Percentiles rank a stretch among this genome's conserved stretches.
Conservation (phyloP, 30 jellyfish, hydroid and myxozoan genomes). For the Mastigias papua region DNA sequence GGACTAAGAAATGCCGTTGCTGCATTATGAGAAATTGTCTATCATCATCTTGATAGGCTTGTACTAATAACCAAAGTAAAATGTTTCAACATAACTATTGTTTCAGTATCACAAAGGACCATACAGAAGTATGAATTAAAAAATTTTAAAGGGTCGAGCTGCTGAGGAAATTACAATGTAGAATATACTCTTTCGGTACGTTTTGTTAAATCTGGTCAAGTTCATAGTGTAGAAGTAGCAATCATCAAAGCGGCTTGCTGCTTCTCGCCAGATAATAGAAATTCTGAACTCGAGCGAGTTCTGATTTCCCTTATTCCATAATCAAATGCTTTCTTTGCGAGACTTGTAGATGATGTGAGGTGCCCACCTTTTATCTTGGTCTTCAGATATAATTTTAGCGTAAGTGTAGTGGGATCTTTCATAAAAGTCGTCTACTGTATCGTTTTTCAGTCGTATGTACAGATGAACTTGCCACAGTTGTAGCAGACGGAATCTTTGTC, state of each 20-base stretch:
- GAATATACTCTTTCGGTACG: constrained; percentile 17
- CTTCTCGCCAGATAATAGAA: constrained; percentile 36
- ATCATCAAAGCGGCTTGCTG: constrained; percentile 3
- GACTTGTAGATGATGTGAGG: constrained; percentile 43
- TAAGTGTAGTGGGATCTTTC: constrained; percentile 3
- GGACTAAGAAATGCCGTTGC: too few species aligned
- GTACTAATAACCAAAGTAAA: too few species aligned
- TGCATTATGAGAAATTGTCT: too few species aligned
- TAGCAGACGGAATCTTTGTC: not conserved
- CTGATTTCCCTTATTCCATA: constrained; percentile 6
- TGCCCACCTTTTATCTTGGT: constrained; percentile 48
- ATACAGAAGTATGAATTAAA: too few species aligned
- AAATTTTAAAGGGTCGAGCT: too few species aligned
- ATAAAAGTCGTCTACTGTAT: not conserved
- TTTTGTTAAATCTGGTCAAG: constrained; percentile 34
- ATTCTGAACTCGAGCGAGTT: constrained; percentile 1
- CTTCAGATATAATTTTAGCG: constrained; percentile 5
- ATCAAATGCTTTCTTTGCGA: constrained; percentile 7
- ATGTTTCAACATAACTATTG: too few species aligned
- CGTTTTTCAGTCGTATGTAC: constrained; percentile 1
- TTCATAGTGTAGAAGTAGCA: constrained; percentile 13
- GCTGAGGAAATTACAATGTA: constrained; percentile 30
- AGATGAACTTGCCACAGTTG: constrained; percentile 28
- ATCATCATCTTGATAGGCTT: too few species aligned
- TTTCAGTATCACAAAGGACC: too few species aligned